Conservation (phyloP, 2,797 vertebrate species). For the Parauchenoglanis punctatus region DNA sequence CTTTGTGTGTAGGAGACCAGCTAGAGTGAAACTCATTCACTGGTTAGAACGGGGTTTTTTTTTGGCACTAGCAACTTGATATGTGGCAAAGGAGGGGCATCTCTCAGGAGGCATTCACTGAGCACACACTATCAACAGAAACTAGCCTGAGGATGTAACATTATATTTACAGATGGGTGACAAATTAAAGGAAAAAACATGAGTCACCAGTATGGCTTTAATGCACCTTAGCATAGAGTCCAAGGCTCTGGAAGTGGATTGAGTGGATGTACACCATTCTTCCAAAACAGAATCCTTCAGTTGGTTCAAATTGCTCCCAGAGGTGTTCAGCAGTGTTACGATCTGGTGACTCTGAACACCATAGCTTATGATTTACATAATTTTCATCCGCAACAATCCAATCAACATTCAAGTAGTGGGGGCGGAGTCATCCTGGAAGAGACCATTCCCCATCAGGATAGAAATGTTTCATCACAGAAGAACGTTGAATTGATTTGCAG, state of each 20-base stretch:
- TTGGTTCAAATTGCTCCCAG: not conserved
- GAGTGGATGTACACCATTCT: not conserved
- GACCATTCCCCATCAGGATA: not conserved
- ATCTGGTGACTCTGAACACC: not conserved
- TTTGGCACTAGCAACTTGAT: constrained; percentile 66
- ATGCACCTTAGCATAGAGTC: not conserved
- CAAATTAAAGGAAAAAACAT: not conserved
- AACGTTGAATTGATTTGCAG: not conserved
- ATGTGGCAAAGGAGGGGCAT: constrained; percentile 35
- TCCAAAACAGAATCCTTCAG: not conserved
- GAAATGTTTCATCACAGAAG: not conserved
- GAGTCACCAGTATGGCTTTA: not conserved
- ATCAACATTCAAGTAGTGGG: too few relatives aligned
- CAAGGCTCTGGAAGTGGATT: not conserved
- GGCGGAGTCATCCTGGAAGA: not conserved
- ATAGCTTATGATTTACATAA: not conserved
- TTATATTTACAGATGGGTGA: not conserved
- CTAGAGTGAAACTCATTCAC: constrained; percentile 39
- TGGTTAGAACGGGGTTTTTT: constrained; percentile 47
- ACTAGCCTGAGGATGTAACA: not conserved
- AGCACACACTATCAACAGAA: not conserved
- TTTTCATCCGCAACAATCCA: not conserved
- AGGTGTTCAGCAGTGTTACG: not conserved
- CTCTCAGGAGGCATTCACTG: not conserved
- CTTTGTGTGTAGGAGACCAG: constrained; percentile 42